Conservation (phyloP, 23 tunicate genomes). For the Botrylloides violaceus region DNA sequence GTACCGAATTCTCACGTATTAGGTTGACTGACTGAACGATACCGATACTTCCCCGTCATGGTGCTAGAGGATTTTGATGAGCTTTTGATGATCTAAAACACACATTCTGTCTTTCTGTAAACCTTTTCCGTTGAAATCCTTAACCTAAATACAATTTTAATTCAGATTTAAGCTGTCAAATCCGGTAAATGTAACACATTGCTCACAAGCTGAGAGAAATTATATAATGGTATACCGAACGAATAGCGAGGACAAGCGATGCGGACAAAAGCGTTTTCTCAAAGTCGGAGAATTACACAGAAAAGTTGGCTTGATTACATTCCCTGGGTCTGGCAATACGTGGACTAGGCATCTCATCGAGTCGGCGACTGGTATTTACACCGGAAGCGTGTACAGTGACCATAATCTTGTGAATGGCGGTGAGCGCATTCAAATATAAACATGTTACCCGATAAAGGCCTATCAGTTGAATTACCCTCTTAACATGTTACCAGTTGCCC, state of each 20-base stretch:
- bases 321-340: conserved; percentile 48
- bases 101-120: no score
- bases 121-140: no score
- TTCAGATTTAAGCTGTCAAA: background rate
- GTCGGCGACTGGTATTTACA: conserved; percentile 32
- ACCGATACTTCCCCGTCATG: background rate
- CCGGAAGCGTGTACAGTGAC: conserved; percentile 37
- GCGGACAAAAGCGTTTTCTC: conserved; percentile 15
- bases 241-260: conserved; percentile 16
- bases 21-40: no score
- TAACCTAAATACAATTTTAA: background rate
- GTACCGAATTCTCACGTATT: no score
- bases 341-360: conserved; percentile 44
- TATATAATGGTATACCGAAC: conserved; percentile 17
- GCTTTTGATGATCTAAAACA: background rate
- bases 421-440: background rate
- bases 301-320: conserved; percentile 17
- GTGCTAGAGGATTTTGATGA: background rate
- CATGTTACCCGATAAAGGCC: no score
- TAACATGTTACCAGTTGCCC: no score
- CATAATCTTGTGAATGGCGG: conserved; percentile 11
- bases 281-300: background rate
- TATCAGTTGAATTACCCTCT: no score
- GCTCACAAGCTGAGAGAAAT: background rate
- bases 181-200: background rate